Evolutionary conservation across 1,140 invertebrate genomes (phyloP).

Genomic region (Vanessa tameamea): DNA sequence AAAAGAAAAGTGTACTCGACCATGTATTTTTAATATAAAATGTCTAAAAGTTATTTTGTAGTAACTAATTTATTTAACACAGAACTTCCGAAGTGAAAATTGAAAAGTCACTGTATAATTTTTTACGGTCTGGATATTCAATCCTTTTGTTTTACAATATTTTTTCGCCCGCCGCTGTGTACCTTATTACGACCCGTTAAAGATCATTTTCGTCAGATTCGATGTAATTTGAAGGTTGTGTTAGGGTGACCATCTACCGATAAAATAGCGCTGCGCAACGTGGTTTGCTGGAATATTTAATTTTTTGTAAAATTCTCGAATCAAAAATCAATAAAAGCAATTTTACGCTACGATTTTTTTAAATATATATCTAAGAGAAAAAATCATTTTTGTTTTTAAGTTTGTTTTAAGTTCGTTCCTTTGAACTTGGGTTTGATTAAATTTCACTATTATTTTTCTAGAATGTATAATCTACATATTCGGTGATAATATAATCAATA

Average conservation of each 20-base stretch:
- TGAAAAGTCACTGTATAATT: slow-evolving; percentile 6
- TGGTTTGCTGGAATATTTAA: background rate
- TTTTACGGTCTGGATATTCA: background rate
- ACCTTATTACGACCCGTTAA: background rate
- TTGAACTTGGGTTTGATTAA: too few relatives aligned
- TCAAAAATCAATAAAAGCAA: too few relatives aligned
- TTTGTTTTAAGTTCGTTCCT: too few relatives aligned
- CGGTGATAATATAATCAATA: too few relatives aligned
- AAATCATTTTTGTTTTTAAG: too few relatives aligned
- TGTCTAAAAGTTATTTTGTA: slow-evolving; percentile 1
- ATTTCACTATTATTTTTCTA: too few relatives aligned
- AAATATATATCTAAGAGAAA: too few relatives aligned
- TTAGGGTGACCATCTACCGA: background rate
- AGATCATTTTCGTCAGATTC: background rate
- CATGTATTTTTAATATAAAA: slow-evolving; percentile 7
- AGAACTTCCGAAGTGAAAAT: background rate
- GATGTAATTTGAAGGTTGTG: background rate
- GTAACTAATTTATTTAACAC: slow-evolving; percentile 4
- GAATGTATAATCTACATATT: too few relatives aligned
- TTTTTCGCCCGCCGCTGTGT: background rate
- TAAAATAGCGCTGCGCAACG: background rate
- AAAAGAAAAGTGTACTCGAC: background rate
- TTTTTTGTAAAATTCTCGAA: background rate
- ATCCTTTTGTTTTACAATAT: background rate
- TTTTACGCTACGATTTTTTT: too few relatives aligned